Evolutionary conservation across 2,797 vertebrate species (phyloP).

Genomic region (Chiloscyllium punctatum): DNA sequence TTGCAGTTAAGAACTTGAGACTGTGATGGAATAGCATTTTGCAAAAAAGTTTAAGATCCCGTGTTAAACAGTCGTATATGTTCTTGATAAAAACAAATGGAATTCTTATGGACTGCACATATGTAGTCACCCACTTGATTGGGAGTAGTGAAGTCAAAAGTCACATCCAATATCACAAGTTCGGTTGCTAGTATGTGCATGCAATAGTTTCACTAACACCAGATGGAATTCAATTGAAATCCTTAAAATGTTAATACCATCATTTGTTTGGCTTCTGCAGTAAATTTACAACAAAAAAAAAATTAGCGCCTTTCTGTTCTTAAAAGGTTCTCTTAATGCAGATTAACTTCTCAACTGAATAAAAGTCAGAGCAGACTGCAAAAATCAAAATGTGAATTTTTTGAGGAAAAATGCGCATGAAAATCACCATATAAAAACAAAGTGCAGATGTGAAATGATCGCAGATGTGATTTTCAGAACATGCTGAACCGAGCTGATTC

Average conservation of each 20-base stretch:
- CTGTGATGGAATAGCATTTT: not conserved
- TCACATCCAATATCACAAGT: not conserved
- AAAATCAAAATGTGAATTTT: too few relatives aligned
- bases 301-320: too few relatives aligned
- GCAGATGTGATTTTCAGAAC: too few relatives aligned
- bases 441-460: too few relatives aligned
- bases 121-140: not conserved
- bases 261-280: not conserved
- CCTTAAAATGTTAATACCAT: not conserved
- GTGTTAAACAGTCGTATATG: not conserved
- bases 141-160: not conserved
- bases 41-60: not conserved
- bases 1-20: not conserved
- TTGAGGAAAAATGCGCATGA: too few relatives aligned
- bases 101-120: not conserved
- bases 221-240: slow-evolving; percentile 8
- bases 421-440: too few relatives aligned
- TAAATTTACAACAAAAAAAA: not conserved
- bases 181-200: not conserved
- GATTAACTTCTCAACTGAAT: not conserved
- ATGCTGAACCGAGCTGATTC: too few relatives aligned
- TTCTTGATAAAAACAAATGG: not conserved
- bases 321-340: too few relatives aligned
- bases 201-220: not conserved
- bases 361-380: too few relatives aligned